These are phyloP conservation scores for Buceros bicornis DNA, from an alignment of 2,797 vertebrate species.

Conservation along the genomic window DNA sequence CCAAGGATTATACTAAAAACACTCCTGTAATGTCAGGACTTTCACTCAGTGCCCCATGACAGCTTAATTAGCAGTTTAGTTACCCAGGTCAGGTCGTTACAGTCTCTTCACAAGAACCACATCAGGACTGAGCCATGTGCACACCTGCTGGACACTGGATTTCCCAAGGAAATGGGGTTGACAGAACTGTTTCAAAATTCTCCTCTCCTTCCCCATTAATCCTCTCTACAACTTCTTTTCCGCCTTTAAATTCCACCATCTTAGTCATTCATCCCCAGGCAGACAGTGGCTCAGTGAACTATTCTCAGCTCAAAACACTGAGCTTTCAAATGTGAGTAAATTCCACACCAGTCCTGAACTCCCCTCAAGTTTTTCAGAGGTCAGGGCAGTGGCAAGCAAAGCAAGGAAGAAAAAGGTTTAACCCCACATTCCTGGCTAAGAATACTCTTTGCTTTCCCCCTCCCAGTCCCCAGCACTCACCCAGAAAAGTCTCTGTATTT, in stretches of 20 bases:
- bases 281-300: neutral
- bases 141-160: neutral
- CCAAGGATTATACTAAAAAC: neutral
- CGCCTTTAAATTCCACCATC: neutral
- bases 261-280: neutral
- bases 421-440: conserved; percentile 6
- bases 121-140: neutral
- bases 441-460: neutral
- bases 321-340: conserved; percentile 4
- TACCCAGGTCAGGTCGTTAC: neutral
- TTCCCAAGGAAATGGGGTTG: neutral
- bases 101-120: neutral
- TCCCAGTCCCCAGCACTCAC: neutral
- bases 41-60: neutral
- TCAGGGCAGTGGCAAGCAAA: neutral
- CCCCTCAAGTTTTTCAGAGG: conserved; percentile 9
- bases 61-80: neutral
- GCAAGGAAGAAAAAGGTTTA: neutral
- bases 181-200: neutral
- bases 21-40: neutral
- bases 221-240: neutral
- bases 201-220: neutral
- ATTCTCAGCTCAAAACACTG: neutral
- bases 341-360: neutral
- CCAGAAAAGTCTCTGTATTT: neutral